Conservation (phyloP, 2,797 vertebrate genomes). For the Peromyscus eremicus region DNA sequence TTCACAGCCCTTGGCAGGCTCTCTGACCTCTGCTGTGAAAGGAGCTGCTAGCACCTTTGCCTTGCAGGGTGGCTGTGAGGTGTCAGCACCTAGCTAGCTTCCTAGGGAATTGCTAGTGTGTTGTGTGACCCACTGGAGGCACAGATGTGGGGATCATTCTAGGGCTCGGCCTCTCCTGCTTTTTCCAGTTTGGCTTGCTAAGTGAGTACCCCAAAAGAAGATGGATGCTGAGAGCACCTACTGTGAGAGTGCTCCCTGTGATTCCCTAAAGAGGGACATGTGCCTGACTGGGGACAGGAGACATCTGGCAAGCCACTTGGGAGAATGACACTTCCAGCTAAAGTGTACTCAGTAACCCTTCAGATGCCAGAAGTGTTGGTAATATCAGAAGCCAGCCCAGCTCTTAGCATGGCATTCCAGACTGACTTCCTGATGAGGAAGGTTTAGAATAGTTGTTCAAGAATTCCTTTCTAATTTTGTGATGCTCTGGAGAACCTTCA, state of each 20-base stretch:
- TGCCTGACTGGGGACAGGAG: not conserved
- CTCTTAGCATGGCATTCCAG: not conserved
- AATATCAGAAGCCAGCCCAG: not conserved
- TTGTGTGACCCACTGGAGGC: conserved; percentile 13
- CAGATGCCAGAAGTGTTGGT: not conserved
- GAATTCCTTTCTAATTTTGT: conserved; percentile 15
- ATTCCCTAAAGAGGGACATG: conserved; percentile 53
- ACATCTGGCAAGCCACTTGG: conserved; percentile 66
- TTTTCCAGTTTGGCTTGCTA: conserved; percentile 15
- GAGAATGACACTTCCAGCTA: conserved; percentile 59
- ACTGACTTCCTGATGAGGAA: not conserved
- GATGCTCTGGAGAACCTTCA: not conserved
- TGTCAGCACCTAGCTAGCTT: not conserved
- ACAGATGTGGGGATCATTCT: not conserved
- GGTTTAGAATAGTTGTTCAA: conserved; percentile 13
- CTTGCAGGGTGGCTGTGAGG: not conserved
- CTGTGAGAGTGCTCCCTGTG: conserved; percentile 10
- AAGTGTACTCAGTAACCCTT: conserved; percentile 51
- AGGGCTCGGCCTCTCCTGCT: not conserved
- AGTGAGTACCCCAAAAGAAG: conserved; percentile 45
- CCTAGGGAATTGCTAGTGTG: not conserved
- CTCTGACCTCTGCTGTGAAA: not conserved
- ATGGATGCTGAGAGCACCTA: conserved; percentile 6
- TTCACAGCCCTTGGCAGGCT: not conserved
- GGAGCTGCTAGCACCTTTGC: not conserved